Evolutionary conservation across 2,113 vertebrate genomes (phyloP), one percentile per base, ranked within the genome.

Genomic region (Rhynchomys soricoides): DNA sequence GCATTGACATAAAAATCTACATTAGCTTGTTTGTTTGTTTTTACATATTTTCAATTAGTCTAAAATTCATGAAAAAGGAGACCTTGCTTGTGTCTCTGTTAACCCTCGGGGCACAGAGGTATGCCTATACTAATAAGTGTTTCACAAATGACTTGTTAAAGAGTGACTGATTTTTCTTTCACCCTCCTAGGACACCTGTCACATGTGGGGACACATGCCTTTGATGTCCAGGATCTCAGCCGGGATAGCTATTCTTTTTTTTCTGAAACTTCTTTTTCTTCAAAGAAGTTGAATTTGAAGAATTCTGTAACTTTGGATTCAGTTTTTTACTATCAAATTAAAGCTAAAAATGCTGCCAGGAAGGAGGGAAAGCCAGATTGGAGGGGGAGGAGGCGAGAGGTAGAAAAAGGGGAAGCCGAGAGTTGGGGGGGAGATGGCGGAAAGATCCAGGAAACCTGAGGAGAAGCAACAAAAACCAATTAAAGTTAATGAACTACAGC

Each of bases 341-440:
- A 98, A 98, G 97, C 98, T 98, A 97, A 98, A 98, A 98, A 98
- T 98, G 90, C 97, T 99, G 98, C 98, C 98, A 99, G 98, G 97
- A 98, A 99, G 98, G 98, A 98, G 98, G 98, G 97, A 98, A 98
- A 98, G 98, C 98, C 98, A 99, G 98, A 98, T 98, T 99, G 98
- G 98, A 98, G 98, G 98, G 97, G 98, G 98, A 99, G 98, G 98
- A 98, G 98, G 98, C 98, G 98, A 99, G 98, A 98, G 98, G 98
- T 98, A 98, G 98, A 97, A 98, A 98, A 98, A 98, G 98, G 98
- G 98, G 97, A 98, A 98, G 98, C 98, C 97, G 98, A 91, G 97
- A 98, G 98, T 98, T 97, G 98, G 98, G 98, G 98, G 98, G 97
- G 98, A 98, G 97, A 98, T 97, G 97, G 98, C 98, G 98, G 98